Percentiles rank a stretch among this genome's conserved stretches.
Conservation (phyloP, 2,797 vertebrate species). For the Triplophysa yarkandensis region DNA sequence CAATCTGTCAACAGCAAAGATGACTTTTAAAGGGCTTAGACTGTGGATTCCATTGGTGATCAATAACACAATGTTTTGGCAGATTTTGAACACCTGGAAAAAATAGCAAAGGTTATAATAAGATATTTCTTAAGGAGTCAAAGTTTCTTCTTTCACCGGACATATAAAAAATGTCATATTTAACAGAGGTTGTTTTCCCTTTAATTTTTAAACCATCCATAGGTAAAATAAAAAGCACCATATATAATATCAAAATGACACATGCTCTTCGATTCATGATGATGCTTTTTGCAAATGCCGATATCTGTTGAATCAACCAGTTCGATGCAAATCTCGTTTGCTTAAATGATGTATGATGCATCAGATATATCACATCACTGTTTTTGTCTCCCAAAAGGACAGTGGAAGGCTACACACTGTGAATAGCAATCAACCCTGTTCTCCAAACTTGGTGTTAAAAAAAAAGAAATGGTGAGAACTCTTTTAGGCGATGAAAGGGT, state of each 20-base stretch:
- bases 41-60: not conserved
- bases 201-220: not conserved
- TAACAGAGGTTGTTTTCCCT: not conserved
- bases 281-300: not conserved
- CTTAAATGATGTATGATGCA: conserved; percentile 7
- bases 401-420: too few species aligned
- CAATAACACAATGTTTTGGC: not conserved
- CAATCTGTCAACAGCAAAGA: conserved; percentile 32
- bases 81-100: not conserved
- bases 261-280: not conserved
- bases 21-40: conserved; percentile 25
- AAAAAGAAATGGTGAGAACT: conserved; percentile 36
- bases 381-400: not conserved
- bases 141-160: not conserved
- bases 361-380: conserved; percentile 14
- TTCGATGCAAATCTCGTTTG: not conserved
- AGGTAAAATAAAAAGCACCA: too few species aligned
- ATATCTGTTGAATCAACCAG: not conserved
- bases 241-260: not conserved
- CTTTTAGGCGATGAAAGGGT: conserved; percentile 42
- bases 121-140: too few species aligned
- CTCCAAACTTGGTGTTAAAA: conserved; percentile 31
- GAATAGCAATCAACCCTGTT: conserved; percentile 21
- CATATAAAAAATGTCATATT: not conserved
- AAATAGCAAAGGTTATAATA: not conserved